Percentiles rank a stretch among this genome's conserved stretches.
phyloP scores from a whole-genome alignment of 2,113 vertebrate species.

The Bagarius yarrelli region DNA sequence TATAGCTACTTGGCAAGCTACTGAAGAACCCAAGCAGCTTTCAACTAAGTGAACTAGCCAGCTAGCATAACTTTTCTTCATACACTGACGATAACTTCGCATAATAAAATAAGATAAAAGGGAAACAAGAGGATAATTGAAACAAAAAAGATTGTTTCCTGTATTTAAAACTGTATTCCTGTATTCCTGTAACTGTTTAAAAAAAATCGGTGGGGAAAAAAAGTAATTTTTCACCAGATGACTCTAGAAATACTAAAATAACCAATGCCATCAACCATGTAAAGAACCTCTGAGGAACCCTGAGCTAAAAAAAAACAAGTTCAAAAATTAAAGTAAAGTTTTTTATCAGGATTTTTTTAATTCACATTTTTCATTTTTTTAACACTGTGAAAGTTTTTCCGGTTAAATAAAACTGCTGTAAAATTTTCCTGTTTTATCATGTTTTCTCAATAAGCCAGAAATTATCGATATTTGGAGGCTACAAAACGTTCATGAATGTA shows the following conservation, averaged over 20 bases:
- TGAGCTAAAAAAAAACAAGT: not conserved
- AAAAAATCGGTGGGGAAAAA: no score
- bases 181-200: no score
- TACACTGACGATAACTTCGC: not conserved
- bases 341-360: slow-evolving; percentile 64
- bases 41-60: not conserved
- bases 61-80: not conserved
- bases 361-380: slow-evolving; percentile 70
- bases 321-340: not conserved
- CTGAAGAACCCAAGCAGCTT: not conserved
- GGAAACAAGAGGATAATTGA: no score
- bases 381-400: slow-evolving; percentile 38
- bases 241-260: not conserved
- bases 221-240: not conserved
- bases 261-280: not conserved
- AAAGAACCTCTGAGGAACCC: not conserved
- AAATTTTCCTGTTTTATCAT: not conserved
- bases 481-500: slow-evolving; percentile 6
- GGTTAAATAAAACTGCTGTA: slow-evolving; percentile 19
- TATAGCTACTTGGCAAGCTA: not conserved
- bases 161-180: no score
- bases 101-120: no score
- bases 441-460: not conserved
- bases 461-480: not conserved
- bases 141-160: no score